These are phyloP conservation scores for Tamandua tetradactyla DNA, from an alignment of 2,797 vertebrate genomes.

Conservation along the genomic window DNA sequence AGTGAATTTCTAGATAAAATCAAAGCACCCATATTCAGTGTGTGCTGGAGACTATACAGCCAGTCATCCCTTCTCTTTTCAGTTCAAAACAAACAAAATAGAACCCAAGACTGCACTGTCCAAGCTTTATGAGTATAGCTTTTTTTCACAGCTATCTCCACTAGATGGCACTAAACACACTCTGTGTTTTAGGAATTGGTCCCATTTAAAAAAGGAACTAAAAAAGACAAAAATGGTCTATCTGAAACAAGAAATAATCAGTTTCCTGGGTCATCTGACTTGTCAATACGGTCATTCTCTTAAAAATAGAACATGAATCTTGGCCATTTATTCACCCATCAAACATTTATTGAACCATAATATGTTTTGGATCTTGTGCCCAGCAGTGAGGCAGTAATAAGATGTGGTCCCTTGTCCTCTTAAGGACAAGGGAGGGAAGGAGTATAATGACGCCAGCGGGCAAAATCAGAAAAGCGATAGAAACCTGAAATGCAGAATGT, in stretches of 20 bases:
- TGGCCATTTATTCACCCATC: not conserved
- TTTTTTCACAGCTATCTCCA: conserved; percentile 41
- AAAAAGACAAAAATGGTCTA: not conserved
- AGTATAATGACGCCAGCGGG: not conserved
- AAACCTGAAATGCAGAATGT: not conserved
- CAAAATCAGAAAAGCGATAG: not conserved
- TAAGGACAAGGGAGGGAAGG: not conserved
- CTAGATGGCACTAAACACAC: conserved; percentile 71
- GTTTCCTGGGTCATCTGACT: not conserved
- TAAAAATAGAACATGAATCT: not conserved
- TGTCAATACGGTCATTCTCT: not conserved
- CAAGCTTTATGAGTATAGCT: not conserved
- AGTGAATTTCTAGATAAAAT: not conserved
- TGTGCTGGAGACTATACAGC: not conserved
- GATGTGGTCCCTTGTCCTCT: not conserved
- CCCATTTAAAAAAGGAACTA: not conserved
- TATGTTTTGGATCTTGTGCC: not conserved
- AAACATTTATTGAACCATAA: not conserved
- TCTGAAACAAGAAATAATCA: not conserved
- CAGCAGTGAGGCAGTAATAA: not conserved
- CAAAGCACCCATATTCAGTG: not conserved
- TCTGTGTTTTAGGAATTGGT: not conserved
- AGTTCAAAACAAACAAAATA: conserved; percentile 2
- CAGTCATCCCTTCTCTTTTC: not conserved
- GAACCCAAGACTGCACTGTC: not conserved